phyloP scores from a whole-genome alignment of 2,888 invertebrate species.

The Cremastinae sp. region DNA sequence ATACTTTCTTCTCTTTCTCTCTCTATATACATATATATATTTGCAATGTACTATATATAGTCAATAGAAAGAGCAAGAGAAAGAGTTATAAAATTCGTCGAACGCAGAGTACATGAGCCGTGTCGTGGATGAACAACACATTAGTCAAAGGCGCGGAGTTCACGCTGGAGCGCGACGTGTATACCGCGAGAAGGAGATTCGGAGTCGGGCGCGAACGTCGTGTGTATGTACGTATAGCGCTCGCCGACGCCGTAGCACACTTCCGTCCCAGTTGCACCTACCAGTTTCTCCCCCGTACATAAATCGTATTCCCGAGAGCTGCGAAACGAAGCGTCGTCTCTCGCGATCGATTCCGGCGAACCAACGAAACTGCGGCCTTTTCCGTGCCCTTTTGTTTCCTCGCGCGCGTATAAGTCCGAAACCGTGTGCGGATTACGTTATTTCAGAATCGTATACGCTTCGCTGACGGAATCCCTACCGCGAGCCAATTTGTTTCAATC shows the following conservation, averaged over 20 bases:
- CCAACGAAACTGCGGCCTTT: background rate
- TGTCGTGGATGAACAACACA: conserved; percentile 78
- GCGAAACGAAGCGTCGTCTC: background rate
- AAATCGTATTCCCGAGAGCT: background rate
- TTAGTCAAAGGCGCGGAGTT: conserved; percentile 76
- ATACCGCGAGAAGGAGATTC: conserved; percentile 31
- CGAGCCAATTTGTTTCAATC: conserved; percentile 77
- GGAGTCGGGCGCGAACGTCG: conserved; percentile 32
- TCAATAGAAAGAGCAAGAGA: conserved; percentile 18
- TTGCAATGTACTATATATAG: conserved; percentile 8
- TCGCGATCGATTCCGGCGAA: background rate
- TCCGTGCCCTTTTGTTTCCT: conserved; percentile 27
- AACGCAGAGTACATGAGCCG: conserved; percentile 75
- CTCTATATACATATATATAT: no score
- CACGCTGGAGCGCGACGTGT: conserved; percentile 65
- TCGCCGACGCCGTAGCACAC: no score
- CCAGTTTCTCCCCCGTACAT: background rate
- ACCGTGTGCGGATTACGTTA: no score
- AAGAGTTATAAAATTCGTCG: conserved; percentile 70
- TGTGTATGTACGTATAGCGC: no score
- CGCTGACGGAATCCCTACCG: conserved; percentile 13
- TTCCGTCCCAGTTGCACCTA: conserved; percentile 22
- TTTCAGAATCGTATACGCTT: conserved; percentile 1
- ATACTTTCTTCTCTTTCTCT: conserved; percentile 8
- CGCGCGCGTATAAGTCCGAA: background rate